phyloP scores from a whole-genome alignment of 2,888 invertebrate species.

The Corythucha ciliata region DNA sequence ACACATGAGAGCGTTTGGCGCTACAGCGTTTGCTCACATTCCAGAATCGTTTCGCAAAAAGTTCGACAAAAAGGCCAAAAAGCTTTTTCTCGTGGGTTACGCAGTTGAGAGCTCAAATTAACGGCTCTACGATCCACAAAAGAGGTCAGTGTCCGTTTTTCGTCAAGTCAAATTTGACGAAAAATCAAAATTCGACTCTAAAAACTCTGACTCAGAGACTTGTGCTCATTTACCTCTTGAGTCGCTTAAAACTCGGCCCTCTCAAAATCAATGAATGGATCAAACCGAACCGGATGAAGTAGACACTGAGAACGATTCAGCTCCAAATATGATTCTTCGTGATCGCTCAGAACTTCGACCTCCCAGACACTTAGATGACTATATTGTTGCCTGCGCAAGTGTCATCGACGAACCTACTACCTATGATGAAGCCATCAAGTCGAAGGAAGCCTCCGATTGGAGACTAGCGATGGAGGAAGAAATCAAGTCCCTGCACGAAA shows the following conservation, averaged over 20 bases:
- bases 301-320: no score
- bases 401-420: no score
- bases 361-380: no score
- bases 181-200: background rate
- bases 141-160: background rate
- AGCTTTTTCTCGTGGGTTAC: slow-evolving; percentile 12
- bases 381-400: no score
- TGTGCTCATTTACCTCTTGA: background rate
- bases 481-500: slow-evolving; percentile 11
- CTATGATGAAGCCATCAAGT: slow-evolving; percentile 5
- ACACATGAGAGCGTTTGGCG: slow-evolving; percentile 24
- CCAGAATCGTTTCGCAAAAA: slow-evolving; percentile 20
- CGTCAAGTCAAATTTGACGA: background rate
- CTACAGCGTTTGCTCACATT: slow-evolving; percentile 16
- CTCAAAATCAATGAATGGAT: no score
- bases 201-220: background rate
- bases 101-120: background rate
- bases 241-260: no score
- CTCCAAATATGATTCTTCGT: no score
- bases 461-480: slow-evolving; percentile 14
- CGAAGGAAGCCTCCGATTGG: slow-evolving; percentile 4
- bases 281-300: no score
- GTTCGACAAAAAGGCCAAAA: slow-evolving; percentile 15
- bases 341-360: no score
- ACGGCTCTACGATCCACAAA: background rate